A percentile compares a stretch with the other conserved stretches of the same genome.
These are phyloP conservation scores for Aphis gossypii DNA, from an alignment of 1,140 invertebrate species.

Conservation along the genomic window DNA sequence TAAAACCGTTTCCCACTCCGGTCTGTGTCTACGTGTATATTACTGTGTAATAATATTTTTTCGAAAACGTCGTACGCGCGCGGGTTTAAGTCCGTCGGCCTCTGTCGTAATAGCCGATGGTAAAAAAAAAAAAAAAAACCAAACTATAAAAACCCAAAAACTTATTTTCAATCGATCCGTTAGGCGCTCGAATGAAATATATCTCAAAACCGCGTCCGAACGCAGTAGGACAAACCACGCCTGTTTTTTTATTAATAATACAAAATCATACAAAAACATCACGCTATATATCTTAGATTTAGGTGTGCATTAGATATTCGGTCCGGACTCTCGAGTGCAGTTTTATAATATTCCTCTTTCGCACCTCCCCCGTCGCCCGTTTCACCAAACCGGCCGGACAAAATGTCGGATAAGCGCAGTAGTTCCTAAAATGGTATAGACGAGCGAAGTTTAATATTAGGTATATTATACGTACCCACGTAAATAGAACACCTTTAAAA, in stretches of 20 bases:
- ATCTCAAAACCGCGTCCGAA: too few relatives aligned
- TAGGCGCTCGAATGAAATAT: too few relatives aligned
- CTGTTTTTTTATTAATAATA: not conserved
- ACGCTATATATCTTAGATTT: not conserved
- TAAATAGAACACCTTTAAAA: not conserved
- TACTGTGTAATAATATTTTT: not conserved
- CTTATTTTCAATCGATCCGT: too few relatives aligned
- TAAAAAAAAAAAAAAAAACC: too few relatives aligned
- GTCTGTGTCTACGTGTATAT: not conserved
- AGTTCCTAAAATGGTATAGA: not conserved
- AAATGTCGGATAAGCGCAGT: not conserved
- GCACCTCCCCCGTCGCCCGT: too few relatives aligned
- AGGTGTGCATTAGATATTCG: not conserved
- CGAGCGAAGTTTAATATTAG: not conserved
- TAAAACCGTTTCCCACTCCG: not conserved
- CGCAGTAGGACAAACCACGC: too few relatives aligned
- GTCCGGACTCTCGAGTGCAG: not conserved
- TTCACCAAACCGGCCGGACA: not conserved
- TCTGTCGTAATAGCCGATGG: too few relatives aligned
- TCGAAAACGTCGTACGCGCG: too few relatives aligned
- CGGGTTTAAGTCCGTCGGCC: too few relatives aligned
- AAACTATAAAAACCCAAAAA: too few relatives aligned
- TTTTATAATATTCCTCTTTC: not conserved
- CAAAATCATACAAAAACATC: not conserved
- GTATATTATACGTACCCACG: not conserved